These are phyloP conservation scores for Caenorhabditis inopinata DNA, from an alignment of 1,140 invertebrate genomes.

Conservation along the genomic window DNA sequence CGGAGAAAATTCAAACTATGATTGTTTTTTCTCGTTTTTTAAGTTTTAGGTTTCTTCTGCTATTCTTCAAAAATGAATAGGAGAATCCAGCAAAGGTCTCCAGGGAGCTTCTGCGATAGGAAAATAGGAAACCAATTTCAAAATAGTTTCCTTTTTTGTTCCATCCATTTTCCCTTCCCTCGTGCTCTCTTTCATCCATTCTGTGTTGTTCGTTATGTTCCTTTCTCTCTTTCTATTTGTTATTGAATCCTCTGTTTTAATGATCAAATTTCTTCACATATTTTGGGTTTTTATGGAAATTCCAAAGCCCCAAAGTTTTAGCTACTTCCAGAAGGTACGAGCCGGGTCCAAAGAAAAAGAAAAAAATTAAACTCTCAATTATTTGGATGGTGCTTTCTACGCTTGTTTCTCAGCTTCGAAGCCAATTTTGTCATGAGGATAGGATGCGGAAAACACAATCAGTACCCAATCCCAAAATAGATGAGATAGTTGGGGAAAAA, in stretches of 20 bases:
- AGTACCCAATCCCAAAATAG: not conserved
- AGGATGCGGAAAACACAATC: not conserved
- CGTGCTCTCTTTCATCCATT: not conserved
- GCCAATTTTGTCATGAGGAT: not conserved
- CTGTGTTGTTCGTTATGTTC: not conserved
- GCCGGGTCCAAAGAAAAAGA: not conserved
- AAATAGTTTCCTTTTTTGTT: not conserved
- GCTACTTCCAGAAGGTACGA: too few relatives aligned
- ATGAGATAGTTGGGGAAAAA: not conserved
- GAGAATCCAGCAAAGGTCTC: not conserved
- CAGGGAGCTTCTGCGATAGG: not conserved
- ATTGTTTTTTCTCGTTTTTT: constrained; percentile 1
- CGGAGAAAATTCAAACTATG: not conserved
- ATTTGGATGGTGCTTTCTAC: too few relatives aligned
- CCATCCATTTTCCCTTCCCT: not conserved
- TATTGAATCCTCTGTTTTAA: not conserved
- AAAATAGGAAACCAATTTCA: constrained; percentile 32
- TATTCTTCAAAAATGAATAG: not conserved
- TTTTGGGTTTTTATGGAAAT: too few relatives aligned
- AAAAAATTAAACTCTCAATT: not conserved
- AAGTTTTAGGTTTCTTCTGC: not conserved
- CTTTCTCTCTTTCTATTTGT: not conserved
- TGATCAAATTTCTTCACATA: too few relatives aligned
- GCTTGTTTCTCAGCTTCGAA: too few relatives aligned
- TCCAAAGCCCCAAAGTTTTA: too few relatives aligned